Percentiles rank a stretch among this genome's conserved stretches.
phyloP scores from a whole-genome alignment of 2,113 vertebrate genomes.

The Scomber scombrus region DNA sequence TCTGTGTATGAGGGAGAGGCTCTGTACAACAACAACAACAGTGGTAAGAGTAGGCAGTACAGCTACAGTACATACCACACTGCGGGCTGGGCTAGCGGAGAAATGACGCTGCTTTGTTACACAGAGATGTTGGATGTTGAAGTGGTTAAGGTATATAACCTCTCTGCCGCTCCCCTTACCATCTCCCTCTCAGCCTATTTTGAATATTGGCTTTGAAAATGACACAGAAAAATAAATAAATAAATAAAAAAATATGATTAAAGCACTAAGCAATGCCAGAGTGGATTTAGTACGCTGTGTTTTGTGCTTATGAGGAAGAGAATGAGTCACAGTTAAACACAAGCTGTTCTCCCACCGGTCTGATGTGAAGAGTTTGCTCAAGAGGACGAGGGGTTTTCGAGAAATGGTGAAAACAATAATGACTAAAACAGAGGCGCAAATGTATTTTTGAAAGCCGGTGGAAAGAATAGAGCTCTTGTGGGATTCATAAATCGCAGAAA shows the following conservation, averaged over 20 bases:
- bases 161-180: conserved; percentile 23
- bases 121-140: conserved; percentile 24
- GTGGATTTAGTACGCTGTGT: conserved; percentile 51
- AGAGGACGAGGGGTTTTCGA: conserved; percentile 22
- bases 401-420: conserved; percentile 30
- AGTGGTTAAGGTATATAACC: conserved; percentile 32
- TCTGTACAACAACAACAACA: conserved; percentile 54
- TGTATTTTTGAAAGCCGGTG: conserved; percentile 1
- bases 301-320: conserved; percentile 63
- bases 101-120: conserved; percentile 19
- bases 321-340: conserved; percentile 73
- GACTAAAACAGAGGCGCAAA: conserved; percentile 19
- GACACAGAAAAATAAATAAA: background rate
- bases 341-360: conserved; percentile 69
- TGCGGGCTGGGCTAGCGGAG: conserved; percentile 45
- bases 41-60: conserved; percentile 41
- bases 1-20: conserved; percentile 34
- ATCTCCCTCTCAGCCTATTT: conserved; percentile 25
- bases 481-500: background rate
- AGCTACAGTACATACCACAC: conserved; percentile 48
- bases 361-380: conserved; percentile 45
- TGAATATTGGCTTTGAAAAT: conserved; percentile 34
- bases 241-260: conserved; percentile 43
- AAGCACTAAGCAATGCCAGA: conserved; percentile 46
- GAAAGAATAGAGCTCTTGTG: background rate